Base-by-base conservation (phyloP, 2,888 invertebrate species). In the Pristionchus entomophagus region DNA sequence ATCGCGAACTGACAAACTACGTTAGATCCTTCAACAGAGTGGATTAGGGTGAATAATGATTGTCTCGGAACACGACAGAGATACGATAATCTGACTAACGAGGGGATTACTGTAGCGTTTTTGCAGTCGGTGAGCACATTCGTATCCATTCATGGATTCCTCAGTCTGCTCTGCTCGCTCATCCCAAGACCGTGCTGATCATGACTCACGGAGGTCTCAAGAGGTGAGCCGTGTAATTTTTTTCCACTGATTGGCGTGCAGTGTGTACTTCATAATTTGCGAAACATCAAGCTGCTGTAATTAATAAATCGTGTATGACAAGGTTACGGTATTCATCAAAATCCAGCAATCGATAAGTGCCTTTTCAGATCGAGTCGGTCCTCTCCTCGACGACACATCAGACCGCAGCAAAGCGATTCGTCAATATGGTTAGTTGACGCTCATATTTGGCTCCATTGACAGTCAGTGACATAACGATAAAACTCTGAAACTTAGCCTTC, bases 171-270 rank as follows among this genome's bases (percentile, higher is more conserved):
- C 87, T 91, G 38, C 86, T 91, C 19, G 65, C 83, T 14, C 90
- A 90, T 80, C 86, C 86, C 35, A 89, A 89, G 49, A 91, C 91
- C 2, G 86, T 86, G 14, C 85, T 88, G 29, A 89, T 91, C 87
- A 86, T 91, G 69, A 89, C 89, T 6, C 91, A 91, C 51, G 91
- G 91, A 12, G 91, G 91, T 14, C 65, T 91, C 45, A 91, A 91
- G 85, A 89, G 89, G 89, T 88, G 59, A 32, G 32, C 26, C 14
- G 77, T 45, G 45, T n/a, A 3, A 38, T n/a, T n/a, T n/a, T n/a
- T n/a, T n/a, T n/a, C n/a, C n/a, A n/a, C n/a, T n/a, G n/a, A n/a
- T n/a, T n/a, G n/a, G n/a, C 14, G 80, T 80, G 80, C 51, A 26
- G 5, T 12, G 81, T 53, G 38, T 22, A 81, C 35, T 59, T 59